phyloP scores from a whole-genome alignment of 2,113 vertebrate genomes.

The Beaufortia kweichowensis region DNA sequence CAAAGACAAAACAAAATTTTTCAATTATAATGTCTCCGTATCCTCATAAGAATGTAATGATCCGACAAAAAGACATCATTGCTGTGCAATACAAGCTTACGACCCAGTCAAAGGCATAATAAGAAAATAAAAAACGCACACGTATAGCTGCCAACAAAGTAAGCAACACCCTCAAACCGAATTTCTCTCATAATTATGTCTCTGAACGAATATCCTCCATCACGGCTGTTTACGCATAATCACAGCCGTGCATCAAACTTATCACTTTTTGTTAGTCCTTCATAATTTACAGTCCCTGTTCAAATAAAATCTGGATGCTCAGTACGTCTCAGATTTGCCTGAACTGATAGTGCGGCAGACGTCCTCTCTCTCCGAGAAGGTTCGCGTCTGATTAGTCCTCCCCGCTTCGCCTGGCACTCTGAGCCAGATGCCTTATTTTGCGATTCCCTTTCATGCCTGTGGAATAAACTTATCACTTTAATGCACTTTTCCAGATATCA shows the following conservation, averaged over 20 bases:
- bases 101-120: not conserved
- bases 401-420: conserved; percentile 64
- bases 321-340: conserved; percentile 66
- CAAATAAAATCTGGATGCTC: conserved; percentile 55
- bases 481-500: conserved; percentile 69
- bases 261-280: conserved; percentile 60
- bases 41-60: not conserved
- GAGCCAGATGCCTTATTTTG: conserved; percentile 72
- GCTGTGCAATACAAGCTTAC: not conserved
- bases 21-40: not conserved
- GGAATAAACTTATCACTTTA: conserved; percentile 75
- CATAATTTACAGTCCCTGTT: conserved; percentile 53
- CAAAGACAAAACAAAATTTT: not conserved
- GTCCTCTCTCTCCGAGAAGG: conserved; percentile 58
- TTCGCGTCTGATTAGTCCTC: conserved; percentile 71
- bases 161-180: not conserved
- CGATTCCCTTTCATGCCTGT: conserved; percentile 76
- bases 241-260: conserved; percentile 42
- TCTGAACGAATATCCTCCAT: not conserved
- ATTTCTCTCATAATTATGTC: not conserved
- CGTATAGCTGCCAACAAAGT: conserved; percentile 2
- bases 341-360: conserved; percentile 50
- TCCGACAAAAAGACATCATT: not conserved
- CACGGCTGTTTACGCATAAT: not conserved
- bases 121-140: not conserved